phyloP scores from a whole-genome alignment of 2,797 vertebrate genomes.

The Lepus townsendii region DNA sequence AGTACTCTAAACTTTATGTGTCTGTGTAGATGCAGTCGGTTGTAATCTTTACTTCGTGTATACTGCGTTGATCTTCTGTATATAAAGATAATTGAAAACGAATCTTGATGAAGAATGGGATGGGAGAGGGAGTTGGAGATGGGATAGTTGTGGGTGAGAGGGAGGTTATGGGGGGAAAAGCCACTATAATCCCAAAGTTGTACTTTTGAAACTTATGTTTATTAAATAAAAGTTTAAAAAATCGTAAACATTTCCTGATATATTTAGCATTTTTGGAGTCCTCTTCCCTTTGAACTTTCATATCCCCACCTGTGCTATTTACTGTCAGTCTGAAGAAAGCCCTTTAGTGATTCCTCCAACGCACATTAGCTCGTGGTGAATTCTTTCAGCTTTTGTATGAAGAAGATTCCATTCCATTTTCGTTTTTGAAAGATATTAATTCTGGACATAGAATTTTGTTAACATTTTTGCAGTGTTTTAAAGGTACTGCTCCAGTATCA shows the following conservation, averaged over 20 bases:
- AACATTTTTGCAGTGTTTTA: neutral
- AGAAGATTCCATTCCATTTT: neutral
- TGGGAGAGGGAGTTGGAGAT: too few relatives aligned
- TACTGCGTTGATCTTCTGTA: too few relatives aligned
- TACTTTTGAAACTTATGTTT: too few relatives aligned
- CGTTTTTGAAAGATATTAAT: neutral
- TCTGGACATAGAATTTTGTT: neutral
- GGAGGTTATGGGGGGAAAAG: too few relatives aligned
- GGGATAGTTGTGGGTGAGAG: too few relatives aligned
- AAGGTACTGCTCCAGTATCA: neutral
- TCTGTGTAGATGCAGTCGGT: too few relatives aligned
- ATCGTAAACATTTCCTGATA: neutral
- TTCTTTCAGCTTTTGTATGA: neutral
- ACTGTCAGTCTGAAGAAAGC: neutral
- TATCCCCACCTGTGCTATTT: neutral
- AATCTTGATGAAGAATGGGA: too few relatives aligned
- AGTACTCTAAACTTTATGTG: too few relatives aligned
- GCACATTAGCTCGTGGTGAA: fast-evolving
- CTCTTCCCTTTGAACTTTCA: neutral
- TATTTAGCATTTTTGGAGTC: fast-evolving
- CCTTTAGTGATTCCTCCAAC: neutral
- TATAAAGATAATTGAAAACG: too few relatives aligned
- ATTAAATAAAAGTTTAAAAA: too few relatives aligned
- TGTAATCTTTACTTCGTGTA: too few relatives aligned
- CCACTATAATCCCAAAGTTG: too few relatives aligned